A percentile compares a stretch with the other conserved stretches of the same genome.
Conservation (phyloP, 2,113 vertebrate species). For the Varanus salvator region DNA sequence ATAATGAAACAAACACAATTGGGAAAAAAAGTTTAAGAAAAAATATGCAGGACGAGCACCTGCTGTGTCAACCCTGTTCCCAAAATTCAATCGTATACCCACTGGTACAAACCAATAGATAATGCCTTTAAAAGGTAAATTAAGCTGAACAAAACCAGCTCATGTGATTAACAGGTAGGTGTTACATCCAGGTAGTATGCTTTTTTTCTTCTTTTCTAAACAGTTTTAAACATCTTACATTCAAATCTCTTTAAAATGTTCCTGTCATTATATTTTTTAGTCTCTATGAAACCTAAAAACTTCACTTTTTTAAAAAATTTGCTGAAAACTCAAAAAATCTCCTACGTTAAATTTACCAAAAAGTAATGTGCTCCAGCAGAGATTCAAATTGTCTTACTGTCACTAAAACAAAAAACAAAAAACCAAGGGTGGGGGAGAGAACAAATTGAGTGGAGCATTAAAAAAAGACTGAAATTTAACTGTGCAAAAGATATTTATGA, state of each 20-base stretch:
- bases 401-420: constrained; percentile 44
- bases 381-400: constrained; percentile 65
- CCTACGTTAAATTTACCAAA: constrained; percentile 79
- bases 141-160: constrained; percentile 84
- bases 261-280: constrained; percentile 73
- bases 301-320: constrained; percentile 74
- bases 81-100: constrained; percentile 85
- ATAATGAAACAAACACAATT: constrained; percentile 83
- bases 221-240: constrained; percentile 76
- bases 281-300: constrained; percentile 85
- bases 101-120: constrained; percentile 80
- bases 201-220: constrained; percentile 76
- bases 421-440: no score
- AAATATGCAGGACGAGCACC: constrained; percentile 86
- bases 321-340: constrained; percentile 84
- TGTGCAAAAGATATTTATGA: constrained; percentile 83
- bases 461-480: constrained; percentile 76
- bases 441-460: constrained; percentile 68
- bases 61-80: constrained; percentile 95
- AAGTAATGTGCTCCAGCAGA: constrained; percentile 78
- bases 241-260: constrained; percentile 77
- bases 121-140: constrained; percentile 81
- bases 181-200: constrained; percentile 82
- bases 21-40: constrained; percentile 87
- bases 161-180: constrained; percentile 78